phyloP scores from a whole-genome alignment of 2,888 invertebrate genomes.

The Troides aeacus region DNA sequence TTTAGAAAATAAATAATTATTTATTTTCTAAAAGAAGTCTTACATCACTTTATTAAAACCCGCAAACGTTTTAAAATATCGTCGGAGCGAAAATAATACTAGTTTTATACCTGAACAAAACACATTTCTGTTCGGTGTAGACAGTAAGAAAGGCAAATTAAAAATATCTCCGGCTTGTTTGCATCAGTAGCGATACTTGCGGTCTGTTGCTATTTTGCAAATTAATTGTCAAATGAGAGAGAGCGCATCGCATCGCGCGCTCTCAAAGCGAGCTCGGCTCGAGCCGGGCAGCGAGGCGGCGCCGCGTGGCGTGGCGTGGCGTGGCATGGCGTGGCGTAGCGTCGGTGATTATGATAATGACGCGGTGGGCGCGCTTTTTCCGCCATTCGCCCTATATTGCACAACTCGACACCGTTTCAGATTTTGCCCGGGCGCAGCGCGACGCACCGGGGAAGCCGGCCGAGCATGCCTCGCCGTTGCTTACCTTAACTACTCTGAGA shows the following conservation, averaged over 20 bases:
- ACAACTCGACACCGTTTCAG: conserved; percentile 65
- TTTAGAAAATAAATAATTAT: no score
- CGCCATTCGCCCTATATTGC: conserved; percentile 67
- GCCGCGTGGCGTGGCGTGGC: conserved; percentile 63
- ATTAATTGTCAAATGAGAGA: conserved; percentile 75
- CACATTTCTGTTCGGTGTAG: background rate
- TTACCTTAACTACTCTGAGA: conserved; percentile 64
- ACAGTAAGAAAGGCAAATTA: conserved; percentile 5
- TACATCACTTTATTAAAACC: no score
- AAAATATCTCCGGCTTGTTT: conserved; percentile 9
- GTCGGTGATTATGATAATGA: conserved; percentile 79
- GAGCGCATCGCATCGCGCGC: conserved; percentile 71
- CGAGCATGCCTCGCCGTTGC: conserved; percentile 46
- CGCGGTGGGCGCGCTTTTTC: conserved; percentile 76
- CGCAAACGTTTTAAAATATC: no score
- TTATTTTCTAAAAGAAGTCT: no score
- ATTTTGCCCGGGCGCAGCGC: conserved; percentile 38
- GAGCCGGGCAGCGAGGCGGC: conserved; percentile 65
- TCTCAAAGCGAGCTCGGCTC: conserved; percentile 75
- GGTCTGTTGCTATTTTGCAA: conserved; percentile 54
- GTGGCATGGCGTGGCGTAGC: conserved; percentile 60
- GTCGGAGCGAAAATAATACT: no score
- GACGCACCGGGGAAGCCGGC: conserved; percentile 32
- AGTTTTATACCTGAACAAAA: background rate
- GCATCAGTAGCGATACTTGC: conserved; percentile 39